phyloP scores from a whole-genome alignment of 2,113 vertebrate genomes.

The Micronycteris hirsuta region DNA sequence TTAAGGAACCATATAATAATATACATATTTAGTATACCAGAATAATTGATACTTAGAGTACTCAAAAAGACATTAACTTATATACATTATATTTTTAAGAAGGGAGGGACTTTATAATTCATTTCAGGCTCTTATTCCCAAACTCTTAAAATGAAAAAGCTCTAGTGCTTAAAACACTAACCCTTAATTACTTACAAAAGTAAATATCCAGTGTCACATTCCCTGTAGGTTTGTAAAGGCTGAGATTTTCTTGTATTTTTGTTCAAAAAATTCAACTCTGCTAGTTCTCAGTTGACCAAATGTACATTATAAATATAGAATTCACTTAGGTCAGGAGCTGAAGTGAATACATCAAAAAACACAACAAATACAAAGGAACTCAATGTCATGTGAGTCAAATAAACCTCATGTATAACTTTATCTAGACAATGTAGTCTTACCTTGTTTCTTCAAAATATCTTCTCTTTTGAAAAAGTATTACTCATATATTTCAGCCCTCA shows the following conservation, averaged over 20 bases:
- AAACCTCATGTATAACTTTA: neutral
- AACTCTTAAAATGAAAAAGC: neutral
- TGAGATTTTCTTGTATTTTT: conserved; percentile 20
- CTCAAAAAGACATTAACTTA: neutral
- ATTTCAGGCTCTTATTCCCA: neutral
- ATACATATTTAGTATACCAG: neutral
- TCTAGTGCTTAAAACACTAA: neutral
- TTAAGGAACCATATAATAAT: neutral
- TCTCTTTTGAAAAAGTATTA: neutral
- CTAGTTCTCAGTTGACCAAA: neutral
- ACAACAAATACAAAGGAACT: neutral
- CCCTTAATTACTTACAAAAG: neutral
- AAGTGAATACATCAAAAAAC: neutral
- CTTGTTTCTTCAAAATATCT: neutral
- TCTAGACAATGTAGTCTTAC: neutral
- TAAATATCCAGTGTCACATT: neutral
- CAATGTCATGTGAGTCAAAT: neutral
- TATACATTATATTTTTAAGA: neutral
- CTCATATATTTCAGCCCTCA: neutral
- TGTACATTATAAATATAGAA: neutral
- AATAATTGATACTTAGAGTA: neutral
- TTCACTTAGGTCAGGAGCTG: neutral
- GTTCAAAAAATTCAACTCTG: neutral
- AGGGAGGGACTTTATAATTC: neutral
- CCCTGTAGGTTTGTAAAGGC: neutral